A percentile compares a stretch with the other conserved stretches of the same genome.
phyloP scores from a whole-genome alignment of 2,113 vertebrate species.

The Cynocephalus volans region DNA sequence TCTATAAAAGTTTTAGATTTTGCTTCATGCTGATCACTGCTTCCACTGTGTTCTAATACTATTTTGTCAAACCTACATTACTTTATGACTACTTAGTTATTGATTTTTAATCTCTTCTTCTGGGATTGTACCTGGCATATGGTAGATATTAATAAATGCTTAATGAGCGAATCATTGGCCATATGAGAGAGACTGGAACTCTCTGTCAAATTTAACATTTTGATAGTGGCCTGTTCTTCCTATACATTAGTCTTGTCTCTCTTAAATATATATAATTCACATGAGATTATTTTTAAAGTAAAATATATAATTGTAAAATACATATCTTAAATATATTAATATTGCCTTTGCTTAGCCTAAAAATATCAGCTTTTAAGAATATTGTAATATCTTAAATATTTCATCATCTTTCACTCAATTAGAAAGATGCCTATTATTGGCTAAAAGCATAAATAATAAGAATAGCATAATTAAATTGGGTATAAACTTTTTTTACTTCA shows the following conservation, averaged over 20 bases:
- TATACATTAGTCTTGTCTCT: neutral
- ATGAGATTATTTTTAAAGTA: conserved; percentile 17
- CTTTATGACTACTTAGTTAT: neutral
- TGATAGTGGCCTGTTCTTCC: neutral
- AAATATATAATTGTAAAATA: neutral
- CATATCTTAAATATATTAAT: conserved; percentile 21
- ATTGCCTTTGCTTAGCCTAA: neutral
- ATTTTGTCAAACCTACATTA: neutral
- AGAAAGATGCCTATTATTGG: neutral
- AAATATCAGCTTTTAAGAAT: conserved; percentile 5
- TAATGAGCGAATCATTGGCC: neutral
- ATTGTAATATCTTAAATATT: neutral
- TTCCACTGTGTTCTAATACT: neutral
- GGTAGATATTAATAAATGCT: neutral
- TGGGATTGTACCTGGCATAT: neutral
- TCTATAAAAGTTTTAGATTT: neutral
- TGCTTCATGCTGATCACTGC: neutral
- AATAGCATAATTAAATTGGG: neutral
- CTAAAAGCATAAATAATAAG: neutral
- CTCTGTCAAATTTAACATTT: neutral
- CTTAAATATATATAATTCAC: neutral
- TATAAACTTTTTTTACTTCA: neutral
- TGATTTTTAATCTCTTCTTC: neutral
- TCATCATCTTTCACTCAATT: neutral
- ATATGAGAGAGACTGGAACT: neutral